Conservation (phyloP, 2,113 vertebrate species). For the Actenoides hombroni region DNA sequence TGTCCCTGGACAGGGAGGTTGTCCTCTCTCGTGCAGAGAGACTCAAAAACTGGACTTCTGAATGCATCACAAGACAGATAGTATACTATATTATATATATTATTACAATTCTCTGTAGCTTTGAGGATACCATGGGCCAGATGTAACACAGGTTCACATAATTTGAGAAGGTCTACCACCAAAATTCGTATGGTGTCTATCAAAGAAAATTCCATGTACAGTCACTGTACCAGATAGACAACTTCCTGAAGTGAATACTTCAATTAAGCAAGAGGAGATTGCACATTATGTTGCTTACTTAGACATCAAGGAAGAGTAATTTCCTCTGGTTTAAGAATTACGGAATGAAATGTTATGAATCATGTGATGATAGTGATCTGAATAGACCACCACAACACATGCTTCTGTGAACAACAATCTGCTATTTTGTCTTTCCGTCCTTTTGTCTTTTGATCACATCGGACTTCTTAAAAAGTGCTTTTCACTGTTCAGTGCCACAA, state of each 20-base stretch:
- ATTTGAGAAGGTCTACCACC: not conserved
- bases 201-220: not conserved
- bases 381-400: not conserved
- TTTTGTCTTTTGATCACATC: not conserved
- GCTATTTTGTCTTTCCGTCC: not conserved
- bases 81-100: not conserved
- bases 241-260: not conserved
- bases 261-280: not conserved
- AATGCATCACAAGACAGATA: not conserved
- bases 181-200: not conserved
- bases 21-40: not conserved
- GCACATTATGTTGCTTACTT: not conserved
- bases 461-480: not conserved
- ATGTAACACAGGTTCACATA: not conserved
- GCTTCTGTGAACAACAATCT: not conserved
- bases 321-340: not conserved
- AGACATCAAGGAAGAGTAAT: not conserved
- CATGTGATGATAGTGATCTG: not conserved
- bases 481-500: not conserved
- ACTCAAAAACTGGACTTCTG: not conserved
- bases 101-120: not conserved
- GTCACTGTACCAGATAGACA: not conserved
- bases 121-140: not conserved
- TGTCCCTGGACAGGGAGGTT: not conserved
- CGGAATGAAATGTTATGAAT: not conserved